These are phyloP conservation scores for rat (Rattus norvegicus) DNA, from an alignment of 2,113 vertebrate species.

Conservation along the genomic window GRCr8 NC_086026.1:107083501-107084000, in stretches of 20 bases:
- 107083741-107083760: background rate
- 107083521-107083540: slow-evolving; percentile 23
- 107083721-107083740: background rate
- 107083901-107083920: background rate
- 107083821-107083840: background rate
- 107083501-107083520: slow-evolving; percentile 30
- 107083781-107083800: background rate
- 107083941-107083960: background rate
- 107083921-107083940: background rate
- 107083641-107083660: background rate
- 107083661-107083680: background rate
- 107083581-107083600: background rate
- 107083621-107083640: slow-evolving; percentile 11
- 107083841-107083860: background rate
- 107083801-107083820: background rate
- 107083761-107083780: background rate
- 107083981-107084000: background rate
- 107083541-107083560: background rate
- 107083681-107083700: background rate
- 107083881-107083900: background rate
- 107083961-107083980: background rate
- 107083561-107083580: background rate
- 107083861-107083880: background rate
- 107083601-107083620: background rate
- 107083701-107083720: background rate